These are phyloP conservation scores for Amiota minor DNA, from an alignment of 2,888 invertebrate species.

Conservation along the genomic window DNA sequence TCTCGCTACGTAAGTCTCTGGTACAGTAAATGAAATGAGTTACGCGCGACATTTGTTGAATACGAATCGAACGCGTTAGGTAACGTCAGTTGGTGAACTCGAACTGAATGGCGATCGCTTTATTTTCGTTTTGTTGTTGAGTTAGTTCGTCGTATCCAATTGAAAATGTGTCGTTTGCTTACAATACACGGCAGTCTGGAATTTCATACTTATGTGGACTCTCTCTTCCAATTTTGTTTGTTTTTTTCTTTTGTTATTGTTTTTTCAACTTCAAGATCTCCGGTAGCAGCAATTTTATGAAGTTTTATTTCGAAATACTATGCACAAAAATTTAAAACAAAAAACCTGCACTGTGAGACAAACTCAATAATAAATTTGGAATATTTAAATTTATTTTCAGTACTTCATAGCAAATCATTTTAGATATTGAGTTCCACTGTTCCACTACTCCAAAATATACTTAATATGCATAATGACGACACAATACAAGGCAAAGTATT, in stretches of 20 bases:
- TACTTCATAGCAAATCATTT: background rate
- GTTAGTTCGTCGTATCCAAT: slow-evolving; percentile 27
- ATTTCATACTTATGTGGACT: background rate
- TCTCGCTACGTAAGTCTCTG: no score
- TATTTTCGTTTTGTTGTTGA: background rate
- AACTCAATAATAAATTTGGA: no score
- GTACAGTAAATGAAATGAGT: background rate
- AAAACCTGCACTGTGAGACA: no score
- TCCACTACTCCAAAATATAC: background rate
- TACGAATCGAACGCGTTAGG: slow-evolving; percentile 26
- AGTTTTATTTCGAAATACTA: slow-evolving; percentile 23
- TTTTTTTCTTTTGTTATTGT: slow-evolving; percentile 44
- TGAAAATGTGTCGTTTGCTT: slow-evolving; percentile 15
- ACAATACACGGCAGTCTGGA: slow-evolving; percentile 8
- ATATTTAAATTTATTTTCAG: background rate
- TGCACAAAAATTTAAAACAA: background rate
- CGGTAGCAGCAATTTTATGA: slow-evolving; percentile 23
- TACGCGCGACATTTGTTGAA: slow-evolving; percentile 10
- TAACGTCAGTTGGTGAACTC: slow-evolving; percentile 13
- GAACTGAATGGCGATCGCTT: slow-evolving; percentile 22
- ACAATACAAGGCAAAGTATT: slow-evolving; percentile 28
- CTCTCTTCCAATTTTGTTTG: slow-evolving; percentile 6
- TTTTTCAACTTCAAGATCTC: slow-evolving; percentile 20
- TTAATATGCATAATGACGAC: slow-evolving; percentile 31
- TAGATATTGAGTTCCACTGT: background rate